Percentiles rank a stretch among this genome's conserved stretches.
Evolutionary conservation across 2,797 vertebrate genomes (phyloP).

Genomic region (Tympanoctomys barrerae): DNA sequence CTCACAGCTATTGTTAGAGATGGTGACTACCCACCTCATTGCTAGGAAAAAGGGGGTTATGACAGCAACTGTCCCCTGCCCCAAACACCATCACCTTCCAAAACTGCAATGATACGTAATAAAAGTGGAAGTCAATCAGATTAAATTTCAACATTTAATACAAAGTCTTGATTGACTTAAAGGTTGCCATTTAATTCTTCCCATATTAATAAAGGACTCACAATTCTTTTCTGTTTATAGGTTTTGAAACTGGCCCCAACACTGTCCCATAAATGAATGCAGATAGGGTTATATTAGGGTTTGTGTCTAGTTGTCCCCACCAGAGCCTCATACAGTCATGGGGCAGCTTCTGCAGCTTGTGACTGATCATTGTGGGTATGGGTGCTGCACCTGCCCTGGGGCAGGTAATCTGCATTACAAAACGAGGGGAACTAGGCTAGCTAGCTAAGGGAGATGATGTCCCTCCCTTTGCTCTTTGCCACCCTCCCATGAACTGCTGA

Average conservation of each 20-base stretch:
- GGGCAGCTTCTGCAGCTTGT: too few species aligned
- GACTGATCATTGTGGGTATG: too few species aligned
- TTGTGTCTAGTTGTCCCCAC: too few species aligned
- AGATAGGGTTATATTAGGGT: too few species aligned
- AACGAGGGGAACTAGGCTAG: too few species aligned
- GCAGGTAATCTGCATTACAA: too few species aligned
- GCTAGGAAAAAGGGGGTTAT: neutral
- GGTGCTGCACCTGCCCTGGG: too few species aligned
- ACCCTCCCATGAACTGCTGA: too few species aligned
- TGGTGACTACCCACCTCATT: neutral
- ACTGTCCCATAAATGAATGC: neutral
- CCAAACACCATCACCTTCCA: neutral
- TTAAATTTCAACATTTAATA: neutral
- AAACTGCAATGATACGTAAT: neutral
- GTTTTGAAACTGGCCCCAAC: conserved; percentile 12
- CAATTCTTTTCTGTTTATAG: neutral
- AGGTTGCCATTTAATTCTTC: neutral
- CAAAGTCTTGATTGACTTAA: neutral
- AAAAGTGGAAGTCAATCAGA: neutral
- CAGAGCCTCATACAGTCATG: too few species aligned
- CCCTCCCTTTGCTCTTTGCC: too few species aligned
- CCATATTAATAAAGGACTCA: neutral
- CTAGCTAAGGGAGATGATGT: too few species aligned
- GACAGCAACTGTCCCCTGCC: neutral
- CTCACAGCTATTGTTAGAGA: neutral